phyloP scores from a whole-genome alignment of 2,113 vertebrate genomes.

The Equus quagga region DNA sequence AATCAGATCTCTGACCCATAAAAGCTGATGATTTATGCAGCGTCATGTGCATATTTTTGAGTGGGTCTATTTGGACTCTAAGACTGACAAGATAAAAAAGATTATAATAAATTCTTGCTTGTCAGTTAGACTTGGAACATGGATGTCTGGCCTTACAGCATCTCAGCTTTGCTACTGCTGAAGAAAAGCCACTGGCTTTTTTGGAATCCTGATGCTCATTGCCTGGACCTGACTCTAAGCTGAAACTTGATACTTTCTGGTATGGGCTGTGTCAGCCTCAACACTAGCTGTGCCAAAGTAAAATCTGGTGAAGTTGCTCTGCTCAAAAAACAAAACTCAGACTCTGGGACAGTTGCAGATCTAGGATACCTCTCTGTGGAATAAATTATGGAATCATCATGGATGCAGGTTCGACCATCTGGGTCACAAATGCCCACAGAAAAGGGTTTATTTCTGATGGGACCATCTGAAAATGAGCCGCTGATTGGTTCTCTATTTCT shows the following conservation, averaged over 20 bases:
- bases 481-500: background rate
- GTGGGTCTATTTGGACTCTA: background rate
- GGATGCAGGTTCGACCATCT: background rate
- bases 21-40: conserved; percentile 7
- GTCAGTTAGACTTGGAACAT: background rate
- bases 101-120: background rate
- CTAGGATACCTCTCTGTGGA: background rate
- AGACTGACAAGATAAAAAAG: background rate
- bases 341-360: background rate
- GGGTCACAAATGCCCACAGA: background rate
- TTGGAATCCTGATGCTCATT: background rate
- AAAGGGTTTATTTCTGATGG: background rate
- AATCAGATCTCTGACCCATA: background rate
- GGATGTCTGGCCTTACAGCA: background rate
- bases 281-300: background rate
- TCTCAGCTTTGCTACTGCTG: background rate
- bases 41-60: background rate
- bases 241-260: background rate
- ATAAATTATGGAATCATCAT: background rate
- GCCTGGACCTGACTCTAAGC: background rate
- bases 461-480: background rate
- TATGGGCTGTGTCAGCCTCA: background rate
- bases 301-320: background rate
- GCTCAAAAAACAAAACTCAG: background rate
- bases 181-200: background rate